These are phyloP conservation scores for Lepidonotus clava DNA, from an alignment of 2,888 invertebrate genomes.

Conservation along the genomic window DNA sequence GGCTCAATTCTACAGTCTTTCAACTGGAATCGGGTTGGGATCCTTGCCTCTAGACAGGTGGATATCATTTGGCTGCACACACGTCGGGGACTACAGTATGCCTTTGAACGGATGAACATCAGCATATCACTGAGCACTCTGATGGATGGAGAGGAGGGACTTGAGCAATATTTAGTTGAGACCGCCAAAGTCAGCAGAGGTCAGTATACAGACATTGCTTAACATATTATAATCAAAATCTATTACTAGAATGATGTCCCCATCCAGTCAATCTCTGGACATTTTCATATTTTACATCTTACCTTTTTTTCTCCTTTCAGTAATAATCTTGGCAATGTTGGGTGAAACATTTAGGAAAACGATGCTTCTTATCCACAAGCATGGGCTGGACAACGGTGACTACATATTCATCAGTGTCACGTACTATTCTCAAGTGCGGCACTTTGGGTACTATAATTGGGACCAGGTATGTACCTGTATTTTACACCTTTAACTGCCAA, in stretches of 20 bases:
- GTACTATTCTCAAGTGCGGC: constrained; percentile 62
- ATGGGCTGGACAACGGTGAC: constrained; percentile 61
- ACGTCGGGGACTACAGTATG: constrained; percentile 50
- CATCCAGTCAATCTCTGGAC: neutral
- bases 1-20: constrained; percentile 59
- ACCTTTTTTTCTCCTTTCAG: constrained; percentile 53
- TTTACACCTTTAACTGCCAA: neutral
- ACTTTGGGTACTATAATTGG: constrained; percentile 67
- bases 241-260: too few relatives aligned
- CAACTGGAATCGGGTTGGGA: constrained; percentile 64
- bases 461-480: constrained; percentile 61
- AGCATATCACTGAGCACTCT: constrained; percentile 55
- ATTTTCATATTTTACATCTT: too few relatives aligned
- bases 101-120: constrained; percentile 52
- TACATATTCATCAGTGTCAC: constrained; percentile 65
- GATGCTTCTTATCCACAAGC: constrained; percentile 60
- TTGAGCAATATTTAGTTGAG: constrained; percentile 59
- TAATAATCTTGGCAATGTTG: constrained; percentile 64
- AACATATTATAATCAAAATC: neutral
- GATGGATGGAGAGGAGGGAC: neutral
- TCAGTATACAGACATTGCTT: constrained; percentile 53
- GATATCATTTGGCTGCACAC: constrained; percentile 67
- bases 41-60: constrained; percentile 63
- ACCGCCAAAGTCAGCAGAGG: constrained; percentile 62
- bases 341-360: constrained; percentile 63